A percentile compares a stretch with the other conserved stretches of the same genome.
These are phyloP conservation scores for Chamaetylas fuelleborni DNA, from an alignment of 2,113 vertebrate genomes.

Conservation along the genomic window DNA sequence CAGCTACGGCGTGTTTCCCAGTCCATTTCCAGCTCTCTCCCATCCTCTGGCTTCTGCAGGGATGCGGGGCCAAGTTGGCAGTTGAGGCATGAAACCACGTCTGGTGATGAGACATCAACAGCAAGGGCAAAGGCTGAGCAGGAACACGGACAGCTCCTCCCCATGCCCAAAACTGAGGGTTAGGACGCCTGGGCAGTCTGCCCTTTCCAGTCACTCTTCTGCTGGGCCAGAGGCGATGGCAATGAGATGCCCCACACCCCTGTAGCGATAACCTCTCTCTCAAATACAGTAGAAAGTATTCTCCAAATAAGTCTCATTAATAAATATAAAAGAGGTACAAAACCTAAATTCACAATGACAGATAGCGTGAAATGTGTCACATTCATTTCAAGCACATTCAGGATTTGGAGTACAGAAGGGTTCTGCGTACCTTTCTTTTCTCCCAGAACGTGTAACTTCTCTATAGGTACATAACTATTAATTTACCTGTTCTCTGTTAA, in stretches of 20 bases:
- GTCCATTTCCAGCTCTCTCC: not conserved
- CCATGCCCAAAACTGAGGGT: not conserved
- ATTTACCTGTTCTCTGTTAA: not conserved
- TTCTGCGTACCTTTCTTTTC: not conserved
- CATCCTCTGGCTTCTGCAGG: not conserved
- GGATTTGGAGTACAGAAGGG: not conserved
- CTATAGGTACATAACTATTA: fast-evolving
- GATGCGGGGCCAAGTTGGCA: fast-evolving
- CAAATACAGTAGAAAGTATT: not conserved
- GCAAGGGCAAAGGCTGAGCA: not conserved
- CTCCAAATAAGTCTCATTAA: not conserved
- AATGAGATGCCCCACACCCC: not conserved
- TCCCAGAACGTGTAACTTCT: not conserved
- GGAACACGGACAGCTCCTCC: fast-evolving
- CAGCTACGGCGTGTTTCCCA: fast-evolving
- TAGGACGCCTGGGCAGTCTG: not conserved
- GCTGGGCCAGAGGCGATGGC: fast-evolving
- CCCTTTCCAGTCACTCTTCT: not conserved
- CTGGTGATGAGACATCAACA: not conserved
- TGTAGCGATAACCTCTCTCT: not conserved
- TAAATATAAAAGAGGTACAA: not conserved
- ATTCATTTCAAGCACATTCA: not conserved
- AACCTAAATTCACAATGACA: not conserved
- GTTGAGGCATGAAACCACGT: fast-evolving
- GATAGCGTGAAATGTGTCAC: fast-evolving